Evolutionary conservation across 2,797 vertebrate species (phyloP), one percentile per base, ranked within the genome.

Genomic region (Brachyrhaphis roseni): DNA sequence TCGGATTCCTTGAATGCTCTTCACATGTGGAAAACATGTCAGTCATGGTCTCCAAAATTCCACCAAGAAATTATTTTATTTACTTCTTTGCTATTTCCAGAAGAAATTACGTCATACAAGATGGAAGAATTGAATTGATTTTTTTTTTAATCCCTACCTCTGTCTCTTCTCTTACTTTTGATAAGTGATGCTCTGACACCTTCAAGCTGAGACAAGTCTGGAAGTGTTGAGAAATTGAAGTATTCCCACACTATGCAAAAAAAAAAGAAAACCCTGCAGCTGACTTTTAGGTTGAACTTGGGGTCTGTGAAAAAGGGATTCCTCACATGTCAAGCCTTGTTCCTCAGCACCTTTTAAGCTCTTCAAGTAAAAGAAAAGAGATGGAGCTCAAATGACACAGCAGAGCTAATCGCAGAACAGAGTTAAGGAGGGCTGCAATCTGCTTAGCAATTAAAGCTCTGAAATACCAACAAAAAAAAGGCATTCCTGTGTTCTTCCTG

Each of bases 281-380:
- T 76, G 72, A n/a, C 76, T 79, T 82, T 74, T 85, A 84, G 81
- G 75, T 26, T 81, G 78, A 81, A 78, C 72, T 57, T 47, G 80
- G 78, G 83, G 78, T 39, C 64, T 62, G 78, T 55, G 78, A 68
- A 82, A 78, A 88, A 79, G 84, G 86, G 89, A 92, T 92, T 94
- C 93, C 90, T 89, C 81, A 94, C 95, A 87, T 94, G 95, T 90
- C 81, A 72, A 75, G 89, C 92, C 95, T 92, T 86, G 95, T 90
- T 88, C 31, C 39, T 84, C 59, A 74, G 28, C 74, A 86, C 84
- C 85, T 83, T 82, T 81, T 84, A 82, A 43, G 39, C 82, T 75
- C 62, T 78, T 84, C 51, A 79, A 85, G 80, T 86, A 83, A 91
- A 91, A 88, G 78, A 86, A 86, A 87, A 85, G 86, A 85, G 80